phyloP scores from a whole-genome alignment of 1,140 invertebrate species.

The Bombus haemorrhoidalis region DNA sequence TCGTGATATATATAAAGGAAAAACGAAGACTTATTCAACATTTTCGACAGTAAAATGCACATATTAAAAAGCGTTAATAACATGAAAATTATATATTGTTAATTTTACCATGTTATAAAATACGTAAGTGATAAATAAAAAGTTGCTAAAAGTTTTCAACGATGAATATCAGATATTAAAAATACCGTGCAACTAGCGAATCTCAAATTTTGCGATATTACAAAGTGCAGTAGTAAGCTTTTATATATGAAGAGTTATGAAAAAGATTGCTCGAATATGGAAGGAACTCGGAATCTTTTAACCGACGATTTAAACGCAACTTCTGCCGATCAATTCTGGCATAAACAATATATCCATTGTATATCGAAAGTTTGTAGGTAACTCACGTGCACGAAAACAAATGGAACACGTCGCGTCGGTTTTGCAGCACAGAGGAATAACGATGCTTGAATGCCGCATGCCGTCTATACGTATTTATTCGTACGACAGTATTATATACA shows the following conservation, averaged over 20 bases:
- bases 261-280: not conserved
- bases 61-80: not conserved
- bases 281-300: not conserved
- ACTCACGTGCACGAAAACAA: constrained; percentile 12
- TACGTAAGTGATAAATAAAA: not conserved
- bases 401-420: constrained; percentile 6
- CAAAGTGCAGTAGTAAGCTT: not conserved
- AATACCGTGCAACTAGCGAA: not conserved
- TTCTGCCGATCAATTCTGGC: not conserved
- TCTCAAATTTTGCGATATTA: not conserved
- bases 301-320: not conserved
- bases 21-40: not conserved
- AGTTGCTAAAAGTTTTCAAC: not conserved
- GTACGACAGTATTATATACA: not conserved
- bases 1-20: too few species aligned
- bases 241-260: too few species aligned
- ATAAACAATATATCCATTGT: constrained; percentile 17
- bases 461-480: not conserved
- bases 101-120: not conserved
- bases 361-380: constrained; percentile 8
- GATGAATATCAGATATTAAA: not conserved
- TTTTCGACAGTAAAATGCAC: not conserved
- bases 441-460: not conserved
- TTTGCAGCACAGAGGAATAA: not conserved
- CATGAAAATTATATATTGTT: too few species aligned